Conservation (phyloP, 2,888 invertebrate genomes). For the Eucera pruinosa region DNA sequence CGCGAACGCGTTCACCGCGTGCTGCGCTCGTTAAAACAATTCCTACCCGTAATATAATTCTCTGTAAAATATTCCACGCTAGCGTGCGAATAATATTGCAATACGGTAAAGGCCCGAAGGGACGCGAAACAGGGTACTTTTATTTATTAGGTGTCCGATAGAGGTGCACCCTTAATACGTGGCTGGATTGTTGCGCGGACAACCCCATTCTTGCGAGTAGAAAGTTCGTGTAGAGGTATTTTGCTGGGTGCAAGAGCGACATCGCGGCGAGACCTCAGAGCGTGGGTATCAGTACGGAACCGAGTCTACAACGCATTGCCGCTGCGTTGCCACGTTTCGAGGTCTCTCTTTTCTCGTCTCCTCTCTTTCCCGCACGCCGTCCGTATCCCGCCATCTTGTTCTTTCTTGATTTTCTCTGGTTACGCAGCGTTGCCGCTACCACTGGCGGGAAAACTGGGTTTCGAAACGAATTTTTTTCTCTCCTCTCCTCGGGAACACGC, state of each 20-base stretch:
- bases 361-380: slow-evolving; percentile 35
- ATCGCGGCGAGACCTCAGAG: slow-evolving; percentile 79
- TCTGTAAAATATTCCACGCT: no score
- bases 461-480: slow-evolving; percentile 80
- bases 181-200: slow-evolving; percentile 63
- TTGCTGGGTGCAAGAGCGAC: slow-evolving; percentile 73
- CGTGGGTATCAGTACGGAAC: slow-evolving; percentile 85
- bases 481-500: no score
- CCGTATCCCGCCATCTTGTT: slow-evolving; percentile 47
- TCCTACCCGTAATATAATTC: no score
- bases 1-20: no score
- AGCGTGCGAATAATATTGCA: no score
- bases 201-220: slow-evolving; percentile 82
- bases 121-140: no score
- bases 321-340: slow-evolving; percentile 84
- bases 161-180: slow-evolving; percentile 42
- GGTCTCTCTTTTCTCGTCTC: slow-evolving; percentile 72
- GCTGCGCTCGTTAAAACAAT: no score
- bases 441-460: slow-evolving; percentile 83
- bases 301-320: slow-evolving; percentile 79
- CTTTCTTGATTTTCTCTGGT: slow-evolving; percentile 58
- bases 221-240: slow-evolving; percentile 81
- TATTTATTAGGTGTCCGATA: slow-evolving; percentile 2
- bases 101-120: no score
- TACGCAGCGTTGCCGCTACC: slow-evolving; percentile 71